phyloP scores from a whole-genome alignment of 2,888 invertebrate species.

The Aporophyla lueneburgensis region DNA sequence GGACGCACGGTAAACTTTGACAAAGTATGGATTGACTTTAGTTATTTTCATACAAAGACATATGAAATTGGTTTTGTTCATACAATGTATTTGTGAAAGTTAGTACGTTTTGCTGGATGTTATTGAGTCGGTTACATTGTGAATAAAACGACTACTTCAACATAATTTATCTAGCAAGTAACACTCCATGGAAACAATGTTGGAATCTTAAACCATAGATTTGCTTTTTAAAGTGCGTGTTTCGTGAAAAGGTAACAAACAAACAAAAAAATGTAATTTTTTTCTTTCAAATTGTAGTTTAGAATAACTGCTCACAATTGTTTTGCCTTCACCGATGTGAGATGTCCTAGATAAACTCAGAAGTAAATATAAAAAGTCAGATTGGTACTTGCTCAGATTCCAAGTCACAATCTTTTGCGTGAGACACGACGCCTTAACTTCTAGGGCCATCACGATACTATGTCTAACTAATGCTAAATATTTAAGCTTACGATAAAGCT shows the following conservation, averaged over 20 bases:
- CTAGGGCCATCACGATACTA: no score
- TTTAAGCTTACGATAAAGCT: not conserved
- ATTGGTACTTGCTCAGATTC: no score
- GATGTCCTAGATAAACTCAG: no score
- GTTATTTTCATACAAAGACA: conserved; percentile 10
- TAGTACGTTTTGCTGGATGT: not conserved
- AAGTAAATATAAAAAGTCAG: no score
- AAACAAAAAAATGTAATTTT: no score
- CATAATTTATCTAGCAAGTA: not conserved
- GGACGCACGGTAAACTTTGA: conserved; percentile 5
- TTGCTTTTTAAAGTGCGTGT: not conserved
- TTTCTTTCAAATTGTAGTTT: no score
- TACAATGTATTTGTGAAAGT: not conserved
- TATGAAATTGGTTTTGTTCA: conserved; percentile 19
- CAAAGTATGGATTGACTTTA: conserved; percentile 18
- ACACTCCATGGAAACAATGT: not conserved
- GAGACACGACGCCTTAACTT: no score
- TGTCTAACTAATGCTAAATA: not conserved
- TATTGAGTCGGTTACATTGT: not conserved
- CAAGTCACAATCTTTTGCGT: no score
- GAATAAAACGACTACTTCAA: not conserved
- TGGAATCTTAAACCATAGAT: not conserved
- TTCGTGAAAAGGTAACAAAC: no score
- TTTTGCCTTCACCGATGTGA: no score
- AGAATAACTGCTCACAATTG: no score